These are phyloP conservation scores for Megamerina dolium DNA, from an alignment of 2,888 invertebrate species.

Conservation along the genomic window DNA sequence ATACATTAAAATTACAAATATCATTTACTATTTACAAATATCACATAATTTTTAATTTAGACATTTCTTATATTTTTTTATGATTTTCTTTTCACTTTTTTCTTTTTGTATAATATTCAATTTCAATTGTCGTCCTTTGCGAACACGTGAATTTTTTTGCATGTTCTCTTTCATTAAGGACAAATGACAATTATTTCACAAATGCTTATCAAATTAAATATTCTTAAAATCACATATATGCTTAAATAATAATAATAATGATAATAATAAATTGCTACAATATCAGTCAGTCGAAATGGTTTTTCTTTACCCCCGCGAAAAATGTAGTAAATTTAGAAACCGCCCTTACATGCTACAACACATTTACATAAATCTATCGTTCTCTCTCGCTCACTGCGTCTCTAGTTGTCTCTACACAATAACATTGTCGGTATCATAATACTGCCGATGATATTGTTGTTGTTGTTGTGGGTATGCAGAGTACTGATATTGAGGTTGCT, in stretches of 20 bases:
- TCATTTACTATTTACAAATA: conserved; percentile 28
- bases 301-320: background rate
- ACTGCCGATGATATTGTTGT: background rate
- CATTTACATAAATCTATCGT: too few species aligned
- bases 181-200: background rate
- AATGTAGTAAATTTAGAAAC: background rate
- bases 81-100: background rate
- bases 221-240: conserved; percentile 10
- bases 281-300: conserved; percentile 19
- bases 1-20: too few species aligned
- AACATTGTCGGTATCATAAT: conserved; percentile 2
- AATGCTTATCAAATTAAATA: conserved; percentile 4
- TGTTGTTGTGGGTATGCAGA: background rate
- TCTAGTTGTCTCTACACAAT: background rate
- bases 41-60: conserved; percentile 27
- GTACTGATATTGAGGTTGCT: background rate
- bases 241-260: too few species aligned
- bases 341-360: too few species aligned
- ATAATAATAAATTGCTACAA: too few species aligned
- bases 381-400: background rate
- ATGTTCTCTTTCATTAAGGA: too few species aligned
- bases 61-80: background rate
- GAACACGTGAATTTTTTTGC: too few species aligned
- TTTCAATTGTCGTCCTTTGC: too few species aligned
- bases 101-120: too few species aligned